A percentile compares a stretch with the other conserved stretches of the same genome.
Evolutionary conservation across 2,888 invertebrate genomes (phyloP).

Genomic region (Silvanus unidentatus): DNA sequence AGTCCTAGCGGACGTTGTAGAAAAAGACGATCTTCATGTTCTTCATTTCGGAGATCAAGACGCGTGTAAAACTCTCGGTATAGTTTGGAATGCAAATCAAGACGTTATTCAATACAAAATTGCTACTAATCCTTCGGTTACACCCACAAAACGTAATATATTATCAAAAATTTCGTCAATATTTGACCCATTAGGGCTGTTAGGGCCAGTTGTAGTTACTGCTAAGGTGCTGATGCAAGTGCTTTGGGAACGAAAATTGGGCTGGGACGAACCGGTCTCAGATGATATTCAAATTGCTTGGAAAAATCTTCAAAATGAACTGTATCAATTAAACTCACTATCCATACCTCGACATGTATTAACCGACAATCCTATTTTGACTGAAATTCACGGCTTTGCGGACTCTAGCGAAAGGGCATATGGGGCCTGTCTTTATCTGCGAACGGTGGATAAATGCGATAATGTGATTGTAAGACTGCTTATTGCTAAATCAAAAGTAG

Average conservation of each 20-base stretch:
- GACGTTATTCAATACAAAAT: no score
- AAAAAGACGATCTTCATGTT: slow-evolving; percentile 8
- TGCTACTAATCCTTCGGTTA: no score
- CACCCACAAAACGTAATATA: slow-evolving; percentile 8
- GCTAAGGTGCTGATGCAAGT: slow-evolving; percentile 15
- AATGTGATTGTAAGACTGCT: slow-evolving; percentile 15
- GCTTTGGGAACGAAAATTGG: slow-evolving; percentile 13
- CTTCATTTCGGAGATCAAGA: neutral
- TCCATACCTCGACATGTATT: slow-evolving; percentile 7
- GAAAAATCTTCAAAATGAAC: no score
- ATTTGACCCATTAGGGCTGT: slow-evolving; percentile 16
- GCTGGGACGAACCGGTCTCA: slow-evolving; percentile 16
- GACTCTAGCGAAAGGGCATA: slow-evolving; percentile 19
- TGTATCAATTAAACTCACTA: neutral
- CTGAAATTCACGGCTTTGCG: slow-evolving; percentile 20
- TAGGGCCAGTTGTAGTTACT: slow-evolving; percentile 11
- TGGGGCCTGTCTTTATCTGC: slow-evolving; percentile 16
- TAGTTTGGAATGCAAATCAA: no score
- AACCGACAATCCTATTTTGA: neutral
- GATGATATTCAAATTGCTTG: no score
- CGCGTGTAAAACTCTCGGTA: no score
- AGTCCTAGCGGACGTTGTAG: slow-evolving; percentile 2
- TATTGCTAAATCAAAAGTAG: slow-evolving; percentile 28
- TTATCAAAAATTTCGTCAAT: slow-evolving; percentile 11
- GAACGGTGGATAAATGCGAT: slow-evolving; percentile 7